Conservation (phyloP, 2,797 vertebrate genomes). For the Champsocephalus esox region DNA sequence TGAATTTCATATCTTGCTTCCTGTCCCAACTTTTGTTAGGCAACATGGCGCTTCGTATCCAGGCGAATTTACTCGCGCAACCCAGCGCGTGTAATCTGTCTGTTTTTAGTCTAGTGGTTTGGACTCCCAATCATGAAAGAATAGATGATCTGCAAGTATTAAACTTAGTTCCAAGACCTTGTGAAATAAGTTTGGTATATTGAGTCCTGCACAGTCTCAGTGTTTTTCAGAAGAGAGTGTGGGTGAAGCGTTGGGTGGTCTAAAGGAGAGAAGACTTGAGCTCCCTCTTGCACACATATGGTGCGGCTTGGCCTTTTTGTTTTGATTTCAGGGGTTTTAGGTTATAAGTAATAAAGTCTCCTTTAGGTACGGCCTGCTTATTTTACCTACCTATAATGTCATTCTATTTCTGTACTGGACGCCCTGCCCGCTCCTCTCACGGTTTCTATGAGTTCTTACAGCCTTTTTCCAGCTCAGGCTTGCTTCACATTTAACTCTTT, state of each 20-base stretch:
- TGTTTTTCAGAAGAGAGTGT: conserved; percentile 80
- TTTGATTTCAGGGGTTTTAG: conserved; percentile 86
- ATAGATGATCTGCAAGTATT: conserved; percentile 62
- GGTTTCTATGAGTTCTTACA: conserved; percentile 52
- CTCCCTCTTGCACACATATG: conserved; percentile 86
- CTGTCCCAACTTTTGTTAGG: conserved; percentile 18
- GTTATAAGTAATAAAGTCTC: conserved; percentile 84
- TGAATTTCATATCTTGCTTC: conserved; percentile 33
- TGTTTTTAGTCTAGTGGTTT: conserved; percentile 62
- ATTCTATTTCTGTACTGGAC: conserved; percentile 75
- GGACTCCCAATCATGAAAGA: conserved; percentile 55
- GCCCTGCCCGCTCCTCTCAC: conserved; percentile 50
- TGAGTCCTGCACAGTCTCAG: conserved; percentile 65
- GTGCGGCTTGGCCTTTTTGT: conserved; percentile 85
- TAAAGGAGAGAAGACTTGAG: conserved; percentile 72
- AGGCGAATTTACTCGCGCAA: conserved; percentile 23
- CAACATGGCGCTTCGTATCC: conserved; percentile 31
- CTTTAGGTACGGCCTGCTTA: conserved; percentile 86
- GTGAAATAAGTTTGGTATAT: conserved; percentile 63
- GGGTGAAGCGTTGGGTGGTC: conserved; percentile 87
- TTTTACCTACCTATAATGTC: conserved; percentile 84
- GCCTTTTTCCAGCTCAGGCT: conserved; percentile 55
- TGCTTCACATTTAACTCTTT: conserved; percentile 24
- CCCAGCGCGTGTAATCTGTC: conserved; percentile 30
- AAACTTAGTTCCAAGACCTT: conserved; percentile 55